Conservation (phyloP, 2,113 vertebrate species). For the pig (Sus scrofa) region T2T-Sscrofa CM000820.6:101014501-101015000, state of each 20-base stretch:
- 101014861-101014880: neutral
- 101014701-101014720: neutral
- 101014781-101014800: neutral
- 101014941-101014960: neutral
- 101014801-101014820: neutral
- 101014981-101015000: neutral
- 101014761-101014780: neutral
- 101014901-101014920: neutral
- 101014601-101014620: neutral
- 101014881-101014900: neutral
- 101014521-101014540: neutral
- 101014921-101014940: neutral
- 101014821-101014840: neutral
- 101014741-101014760: neutral
- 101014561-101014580: neutral
- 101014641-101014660: neutral
- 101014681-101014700: neutral
- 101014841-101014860: neutral
- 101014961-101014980: no score
- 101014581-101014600: neutral
- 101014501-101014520: neutral
- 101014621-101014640: neutral
- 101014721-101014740: neutral
- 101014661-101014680: neutral
- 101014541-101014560: neutral